A percentile compares a stretch with the other conserved stretches of the same genome.
Conservation (phyloP, 2,888 invertebrate genomes). For the Andrena dorsata region DNA sequence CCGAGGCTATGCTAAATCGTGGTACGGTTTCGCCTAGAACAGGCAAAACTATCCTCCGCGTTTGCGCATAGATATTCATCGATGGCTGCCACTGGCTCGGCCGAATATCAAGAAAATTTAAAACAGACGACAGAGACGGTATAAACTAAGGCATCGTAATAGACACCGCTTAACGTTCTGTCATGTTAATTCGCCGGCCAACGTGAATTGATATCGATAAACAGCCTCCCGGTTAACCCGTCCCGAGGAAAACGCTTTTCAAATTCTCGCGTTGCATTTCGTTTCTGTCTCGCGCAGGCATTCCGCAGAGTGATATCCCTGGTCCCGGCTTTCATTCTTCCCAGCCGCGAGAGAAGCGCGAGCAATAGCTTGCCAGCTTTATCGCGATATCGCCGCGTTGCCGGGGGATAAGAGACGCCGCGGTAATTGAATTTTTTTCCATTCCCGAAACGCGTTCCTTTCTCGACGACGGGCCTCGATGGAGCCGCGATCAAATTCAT, state of each 20-base stretch:
- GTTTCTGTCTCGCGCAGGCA: background rate
- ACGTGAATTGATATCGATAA: slow-evolving; percentile 39
- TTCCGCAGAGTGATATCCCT: slow-evolving; percentile 17
- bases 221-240: background rate
- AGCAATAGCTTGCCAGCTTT: slow-evolving; percentile 25
- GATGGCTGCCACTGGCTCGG: background rate
- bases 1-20: too few relatives aligned
- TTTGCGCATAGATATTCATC: background rate
- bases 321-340: background rate
- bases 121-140: background rate
- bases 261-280: slow-evolving; percentile 8
- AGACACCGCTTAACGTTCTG: background rate
- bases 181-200: slow-evolving; percentile 15
- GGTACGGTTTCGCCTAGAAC: too few relatives aligned
- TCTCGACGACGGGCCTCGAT: slow-evolving; percentile 8
- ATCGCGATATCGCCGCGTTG: slow-evolving; percentile 31
- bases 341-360: background rate
- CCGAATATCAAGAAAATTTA: background rate
- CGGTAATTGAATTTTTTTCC: slow-evolving; percentile 35
- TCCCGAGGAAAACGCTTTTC: slow-evolving; percentile 6
- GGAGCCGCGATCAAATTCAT: background rate
- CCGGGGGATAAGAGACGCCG: background rate
- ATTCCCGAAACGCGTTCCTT: slow-evolving; percentile 13
- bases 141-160: background rate
- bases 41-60: background rate